Evolutionary conservation across 2,888 invertebrate species (phyloP), one percentile per base, ranked within the genome.

Genomic region (Oxyteleia sp.): DNA sequence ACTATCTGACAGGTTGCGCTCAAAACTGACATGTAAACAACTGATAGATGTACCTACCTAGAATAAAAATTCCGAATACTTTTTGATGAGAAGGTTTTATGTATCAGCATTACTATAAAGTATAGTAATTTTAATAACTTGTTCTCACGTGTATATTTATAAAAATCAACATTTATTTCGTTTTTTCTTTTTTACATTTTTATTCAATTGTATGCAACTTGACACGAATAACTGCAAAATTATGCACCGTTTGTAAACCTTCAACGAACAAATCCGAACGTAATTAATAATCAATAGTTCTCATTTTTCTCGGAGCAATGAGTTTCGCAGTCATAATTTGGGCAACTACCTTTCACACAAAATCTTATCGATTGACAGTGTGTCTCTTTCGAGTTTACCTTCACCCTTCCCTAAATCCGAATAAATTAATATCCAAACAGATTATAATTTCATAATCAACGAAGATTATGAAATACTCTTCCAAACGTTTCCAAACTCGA

Each of bases 251-350:
- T 49, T 47, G 55, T 20, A 35, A 47, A 57, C 47, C 69, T 69
- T 57, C 69, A 8, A 1, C 3, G 45, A 69, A 69, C n/a, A 57
- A 23, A 35, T 57, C 47, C 20, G 7, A 26, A 16, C 29, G 41
- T 72, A 61, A 72, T 72, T 61, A 49, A 61, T 72, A 72, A 72
- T 75, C 75, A 75, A 75, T 75, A 75, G 55, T 49, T 51, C 47
- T 16, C 35, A 64, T 47, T 53, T 74, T 53, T 55, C 45, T 71
- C 7, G 16, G 20, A n/a, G 51, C 23, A 61, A 72, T 74, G 64
- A 74, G 64, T 74, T 55, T 72, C 38, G 32, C 63, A 64, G 35
- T 63, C 64, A 64, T 57, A 64, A 75, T 64, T 75, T 64, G 55
- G 64, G 49, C 35, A 38, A 45, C 23, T 75, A 26, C n/a, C 43